These are phyloP conservation scores for Pharmacophagus antenor DNA, from an alignment of 2,888 invertebrate species.

Conservation along the genomic window DNA sequence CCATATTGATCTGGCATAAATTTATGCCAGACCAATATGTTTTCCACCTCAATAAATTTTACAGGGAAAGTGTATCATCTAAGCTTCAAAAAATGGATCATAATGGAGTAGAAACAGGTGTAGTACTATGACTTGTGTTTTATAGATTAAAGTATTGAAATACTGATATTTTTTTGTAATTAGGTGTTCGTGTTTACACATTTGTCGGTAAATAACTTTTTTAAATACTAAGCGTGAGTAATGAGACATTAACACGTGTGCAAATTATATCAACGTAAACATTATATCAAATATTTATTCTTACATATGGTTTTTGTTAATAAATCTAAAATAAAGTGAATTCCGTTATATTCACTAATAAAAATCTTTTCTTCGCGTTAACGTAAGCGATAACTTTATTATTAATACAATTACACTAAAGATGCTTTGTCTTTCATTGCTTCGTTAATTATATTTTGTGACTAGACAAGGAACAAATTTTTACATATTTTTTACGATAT, in stretches of 20 bases:
- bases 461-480: too few relatives aligned
- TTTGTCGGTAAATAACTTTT: constrained; percentile 59
- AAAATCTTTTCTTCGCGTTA: not conserved
- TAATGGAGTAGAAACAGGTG: constrained; percentile 43
- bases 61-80: not conserved
- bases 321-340: not conserved
- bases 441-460: too few relatives aligned
- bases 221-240: constrained; percentile 12
- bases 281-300: not conserved
- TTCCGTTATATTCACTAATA: not conserved
- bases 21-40: not conserved
- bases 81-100: constrained; percentile 44
- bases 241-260: not conserved
- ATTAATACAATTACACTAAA: not conserved
- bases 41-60: constrained; percentile 36
- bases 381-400: not conserved
- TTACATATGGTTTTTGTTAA: not conserved
- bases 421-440: too few relatives aligned
- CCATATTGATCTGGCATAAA: too few relatives aligned
- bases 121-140: constrained; percentile 7
- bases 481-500: too few relatives aligned
- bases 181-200: constrained; percentile 69
- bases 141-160: constrained; percentile 4
- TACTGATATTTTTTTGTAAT: constrained; percentile 37
- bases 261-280: not conserved